Evolutionary conservation across 2,113 vertebrate species (phyloP).

Genomic region (Barnardius zonarius): DNA sequence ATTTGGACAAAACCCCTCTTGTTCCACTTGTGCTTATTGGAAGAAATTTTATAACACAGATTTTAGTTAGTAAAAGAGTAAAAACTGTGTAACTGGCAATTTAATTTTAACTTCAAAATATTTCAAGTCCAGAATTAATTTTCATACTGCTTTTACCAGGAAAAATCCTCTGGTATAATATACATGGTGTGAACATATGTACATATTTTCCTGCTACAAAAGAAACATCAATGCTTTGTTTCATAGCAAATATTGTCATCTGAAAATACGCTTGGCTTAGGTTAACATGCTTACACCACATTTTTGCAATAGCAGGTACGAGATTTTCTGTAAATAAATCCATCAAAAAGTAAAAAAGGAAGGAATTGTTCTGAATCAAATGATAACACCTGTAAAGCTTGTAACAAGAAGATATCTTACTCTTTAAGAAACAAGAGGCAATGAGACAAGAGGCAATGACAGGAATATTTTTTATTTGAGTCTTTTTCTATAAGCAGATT

Average conservation of each 20-base stretch:
- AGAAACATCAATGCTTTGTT: not conserved
- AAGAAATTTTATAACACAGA: not conserved
- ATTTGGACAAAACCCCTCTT: not conserved
- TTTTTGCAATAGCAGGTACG: not conserved
- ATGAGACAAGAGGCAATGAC: conserved; percentile 37
- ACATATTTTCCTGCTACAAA: not conserved
- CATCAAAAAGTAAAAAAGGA: conserved; percentile 11
- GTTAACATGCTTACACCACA: not conserved
- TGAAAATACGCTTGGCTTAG: not conserved
- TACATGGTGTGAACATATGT: fast-evolving
- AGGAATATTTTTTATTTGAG: conserved; percentile 38
- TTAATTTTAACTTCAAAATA: not conserved
- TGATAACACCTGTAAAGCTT: not conserved
- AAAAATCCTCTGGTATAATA: not conserved
- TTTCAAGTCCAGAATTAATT: not conserved
- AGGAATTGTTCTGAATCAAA: conserved; percentile 28
- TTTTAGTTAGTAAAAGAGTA: not conserved
- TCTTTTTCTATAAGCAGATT: conserved; percentile 4
- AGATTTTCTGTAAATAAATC: conserved; percentile 52
- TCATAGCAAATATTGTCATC: not conserved
- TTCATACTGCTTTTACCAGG: not conserved
- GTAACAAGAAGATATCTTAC: not conserved
- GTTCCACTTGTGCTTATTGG: not conserved
- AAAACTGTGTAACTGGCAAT: not conserved
- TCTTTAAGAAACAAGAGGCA: conserved; percentile 28